Conservation (phyloP, 2,797 vertebrate genomes). For the Poecile montanus region DNA sequence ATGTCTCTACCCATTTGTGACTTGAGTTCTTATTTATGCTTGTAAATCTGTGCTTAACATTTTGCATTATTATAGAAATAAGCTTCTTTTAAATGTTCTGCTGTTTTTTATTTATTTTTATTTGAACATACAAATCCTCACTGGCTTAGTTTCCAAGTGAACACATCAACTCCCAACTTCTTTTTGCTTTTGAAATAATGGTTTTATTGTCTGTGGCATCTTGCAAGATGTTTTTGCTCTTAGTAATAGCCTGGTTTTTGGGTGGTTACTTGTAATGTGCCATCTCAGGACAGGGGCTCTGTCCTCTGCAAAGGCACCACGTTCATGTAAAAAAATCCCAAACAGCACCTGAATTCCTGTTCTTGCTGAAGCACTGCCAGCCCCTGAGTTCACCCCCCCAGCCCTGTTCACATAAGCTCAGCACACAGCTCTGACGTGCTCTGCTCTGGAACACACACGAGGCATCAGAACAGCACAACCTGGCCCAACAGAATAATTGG, state of each 20-base stretch:
- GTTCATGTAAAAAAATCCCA: neutral
- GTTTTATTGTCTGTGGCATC: neutral
- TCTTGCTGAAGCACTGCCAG: neutral
- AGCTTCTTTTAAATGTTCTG: slow-evolving; percentile 52
- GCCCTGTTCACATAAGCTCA: neutral
- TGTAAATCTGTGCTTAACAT: slow-evolving; percentile 54
- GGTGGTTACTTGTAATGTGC: neutral
- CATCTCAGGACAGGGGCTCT: neutral
- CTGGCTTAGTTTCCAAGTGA: slow-evolving; percentile 17
- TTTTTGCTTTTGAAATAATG: neutral
- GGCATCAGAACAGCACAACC: neutral
- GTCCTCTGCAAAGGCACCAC: neutral
- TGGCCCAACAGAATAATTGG: neutral
- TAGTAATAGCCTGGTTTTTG: neutral
- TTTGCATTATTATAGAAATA: slow-evolving; percentile 51
- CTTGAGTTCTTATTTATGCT: slow-evolving; percentile 32
- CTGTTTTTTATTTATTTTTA: slow-evolving; percentile 41
- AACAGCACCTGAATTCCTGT: neutral
- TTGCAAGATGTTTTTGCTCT: slow-evolving; percentile 19
- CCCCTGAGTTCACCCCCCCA: neutral
- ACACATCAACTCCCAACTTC: neutral
- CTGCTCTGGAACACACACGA: neutral
- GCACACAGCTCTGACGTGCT: fast-evolving
- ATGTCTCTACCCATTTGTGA: neutral
- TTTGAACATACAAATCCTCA: slow-evolving; percentile 17